A percentile compares a stretch with the other conserved stretches of the same genome.
Conservation (phyloP, 2,888 invertebrate species). For the Tanaodytes sp. region DNA sequence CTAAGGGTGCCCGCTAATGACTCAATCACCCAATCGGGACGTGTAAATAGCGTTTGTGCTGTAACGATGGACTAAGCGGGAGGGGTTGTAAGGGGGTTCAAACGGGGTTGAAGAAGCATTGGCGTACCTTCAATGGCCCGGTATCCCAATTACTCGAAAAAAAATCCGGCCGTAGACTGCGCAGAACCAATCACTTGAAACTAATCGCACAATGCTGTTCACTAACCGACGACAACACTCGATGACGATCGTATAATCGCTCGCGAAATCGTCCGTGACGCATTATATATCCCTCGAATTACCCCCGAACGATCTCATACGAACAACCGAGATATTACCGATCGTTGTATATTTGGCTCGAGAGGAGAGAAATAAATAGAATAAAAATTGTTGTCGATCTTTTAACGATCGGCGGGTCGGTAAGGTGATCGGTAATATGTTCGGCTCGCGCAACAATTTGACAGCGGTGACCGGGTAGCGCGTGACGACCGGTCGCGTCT, state of each 20-base stretch:
- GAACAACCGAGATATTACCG: not conserved
- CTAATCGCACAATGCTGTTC: slow-evolving; percentile 23
- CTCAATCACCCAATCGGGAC: no score
- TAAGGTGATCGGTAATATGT: slow-evolving; percentile 1
- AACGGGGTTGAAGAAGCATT: no score
- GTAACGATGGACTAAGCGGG: no score
- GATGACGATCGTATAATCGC: slow-evolving; percentile 14
- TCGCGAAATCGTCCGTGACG: no score
- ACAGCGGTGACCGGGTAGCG: slow-evolving; percentile 1
- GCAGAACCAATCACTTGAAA: slow-evolving; percentile 26
- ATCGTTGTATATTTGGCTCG: slow-evolving; percentile 1
- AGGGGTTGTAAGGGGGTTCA: no score
- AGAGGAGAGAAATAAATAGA: no score
- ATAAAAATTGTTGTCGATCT: no score
- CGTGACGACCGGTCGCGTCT: not conserved
- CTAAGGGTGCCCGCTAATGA: no score
- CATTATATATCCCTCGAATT: no score
- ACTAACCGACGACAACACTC: slow-evolving; percentile 18
- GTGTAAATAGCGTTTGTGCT: no score
- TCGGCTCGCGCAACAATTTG: no score
- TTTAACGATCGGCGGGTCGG: not conserved
- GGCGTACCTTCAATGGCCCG: slow-evolving; percentile 12
- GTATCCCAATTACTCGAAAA: slow-evolving; percentile 19
- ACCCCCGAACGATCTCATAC: no score
- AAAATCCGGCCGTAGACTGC: slow-evolving; percentile 7